Base-by-base conservation (phyloP, 2,888 invertebrate species). In the Unio delphinus region DNA sequence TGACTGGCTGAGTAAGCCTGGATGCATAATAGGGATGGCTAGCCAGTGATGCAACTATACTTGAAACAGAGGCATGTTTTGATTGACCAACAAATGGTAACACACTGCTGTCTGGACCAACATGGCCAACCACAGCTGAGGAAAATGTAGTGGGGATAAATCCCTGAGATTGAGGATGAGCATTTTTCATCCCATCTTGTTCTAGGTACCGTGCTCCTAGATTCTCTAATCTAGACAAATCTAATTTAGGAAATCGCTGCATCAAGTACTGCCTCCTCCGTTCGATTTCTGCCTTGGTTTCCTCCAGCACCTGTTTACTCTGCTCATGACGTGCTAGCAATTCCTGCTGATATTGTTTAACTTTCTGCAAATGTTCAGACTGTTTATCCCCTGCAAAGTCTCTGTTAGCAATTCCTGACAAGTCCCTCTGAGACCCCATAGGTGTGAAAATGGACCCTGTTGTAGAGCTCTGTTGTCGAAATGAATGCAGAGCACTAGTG, bases 271-370 rank as follows among this genome's bases (percentile, higher is more conserved):
- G 78, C 28, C 83, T 65, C 55, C 84, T 69, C 55, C 71, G 67
- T 62, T 84, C 80, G 20, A 86, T 83, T 69, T 83, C 83, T 34
- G 80, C 80, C 69, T 83, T 76, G n/a, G 83, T 80, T 45, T 82
- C 80, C 17, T 80, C 81, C 54, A 85, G 68, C 2, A 82, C 73
- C 55, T 74, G 72, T 73, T 82, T 82, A 62, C 83, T 80, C 58
- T 86, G 80, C 58, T 83, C 81, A 73, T 86, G 83, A 64, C 80
- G 79, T 18, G 79, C 74, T 11, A 85, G 67, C 62, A 86, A 68
- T 23, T 78, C 73, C 58, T 80, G 76, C 68, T 86, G 86, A 68
- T 85, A 85, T 54, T 85, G 84, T 63, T 79, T 74, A 23, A 86
- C 81, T 63, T 77, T 80, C 64, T 68, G 76, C 74, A 79, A 72